phyloP scores from a whole-genome alignment of 2,888 invertebrate genomes.

The Diaphora mendica region DNA sequence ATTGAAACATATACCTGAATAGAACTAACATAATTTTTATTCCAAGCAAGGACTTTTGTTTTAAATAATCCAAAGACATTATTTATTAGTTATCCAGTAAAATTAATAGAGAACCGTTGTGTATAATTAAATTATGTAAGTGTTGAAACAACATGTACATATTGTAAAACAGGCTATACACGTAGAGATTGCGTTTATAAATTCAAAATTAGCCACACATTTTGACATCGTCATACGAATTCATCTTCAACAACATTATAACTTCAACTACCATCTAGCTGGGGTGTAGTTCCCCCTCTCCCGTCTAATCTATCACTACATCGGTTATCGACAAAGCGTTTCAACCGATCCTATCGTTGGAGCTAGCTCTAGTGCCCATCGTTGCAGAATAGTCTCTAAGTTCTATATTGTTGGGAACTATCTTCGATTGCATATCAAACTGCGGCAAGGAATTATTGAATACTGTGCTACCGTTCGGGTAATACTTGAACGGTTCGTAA shows the following conservation, averaged over 20 bases:
- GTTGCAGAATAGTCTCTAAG: slow-evolving; percentile 37
- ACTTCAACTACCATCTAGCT: not conserved
- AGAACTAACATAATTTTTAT: too few relatives aligned
- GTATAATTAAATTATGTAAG: not conserved
- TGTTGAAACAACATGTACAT: not conserved
- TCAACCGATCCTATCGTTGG: slow-evolving; percentile 32
- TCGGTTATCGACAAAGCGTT: slow-evolving; percentile 38
- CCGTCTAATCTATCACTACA: slow-evolving; percentile 16
- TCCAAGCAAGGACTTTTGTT: not conserved
- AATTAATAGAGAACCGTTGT: not conserved
- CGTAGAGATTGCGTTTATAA: not conserved
- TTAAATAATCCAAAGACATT: not conserved
- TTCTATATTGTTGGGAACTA: slow-evolving; percentile 38
- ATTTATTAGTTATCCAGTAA: too few relatives aligned
- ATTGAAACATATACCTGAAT: too few relatives aligned
- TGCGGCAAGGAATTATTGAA: slow-evolving; percentile 30
- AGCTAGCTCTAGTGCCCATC: slow-evolving; percentile 31
- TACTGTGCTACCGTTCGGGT: slow-evolving; percentile 1
- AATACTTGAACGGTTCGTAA: not conserved
- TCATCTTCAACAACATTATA: not conserved
- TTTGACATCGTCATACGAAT: too few relatives aligned
- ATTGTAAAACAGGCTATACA: not conserved
- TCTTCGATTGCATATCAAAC: slow-evolving; percentile 36
- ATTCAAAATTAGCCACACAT: not conserved
- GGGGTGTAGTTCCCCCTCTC: too few relatives aligned